Conservation (phyloP, 2,797 vertebrate genomes). For the Cirrhinus molitorella region DNA sequence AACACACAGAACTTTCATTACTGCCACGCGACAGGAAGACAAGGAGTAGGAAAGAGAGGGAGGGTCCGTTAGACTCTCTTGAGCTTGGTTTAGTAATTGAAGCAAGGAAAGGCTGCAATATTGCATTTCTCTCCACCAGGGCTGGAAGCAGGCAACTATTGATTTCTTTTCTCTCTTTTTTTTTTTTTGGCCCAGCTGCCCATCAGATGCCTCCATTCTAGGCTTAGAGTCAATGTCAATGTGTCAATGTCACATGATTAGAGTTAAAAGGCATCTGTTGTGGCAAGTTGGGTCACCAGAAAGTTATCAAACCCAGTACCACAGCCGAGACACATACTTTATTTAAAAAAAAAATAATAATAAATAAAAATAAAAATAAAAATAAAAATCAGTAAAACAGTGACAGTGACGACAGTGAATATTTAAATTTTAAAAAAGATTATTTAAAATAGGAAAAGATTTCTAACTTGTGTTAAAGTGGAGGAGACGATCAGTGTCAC, state of each 20-base stretch:
- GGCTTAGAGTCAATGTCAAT: conserved; percentile 33
- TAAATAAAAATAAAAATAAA: too few relatives aligned
- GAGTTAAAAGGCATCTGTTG: background rate
- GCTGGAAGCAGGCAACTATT: conserved; percentile 23
- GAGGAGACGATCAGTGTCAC: too few relatives aligned
- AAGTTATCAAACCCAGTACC: background rate
- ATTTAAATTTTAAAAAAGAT: too few relatives aligned
- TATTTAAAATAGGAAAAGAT: too few relatives aligned
- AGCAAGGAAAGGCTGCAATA: conserved; percentile 27
- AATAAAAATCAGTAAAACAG: too few relatives aligned
- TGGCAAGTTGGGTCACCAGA: background rate
- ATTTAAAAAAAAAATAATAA: background rate
- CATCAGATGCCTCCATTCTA: conserved; percentile 49
- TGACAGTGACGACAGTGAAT: background rate
- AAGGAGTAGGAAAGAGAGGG: conserved; percentile 21
- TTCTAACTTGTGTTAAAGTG: too few relatives aligned
- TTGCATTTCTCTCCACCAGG: conserved; percentile 26
- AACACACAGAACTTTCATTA: conserved; percentile 41
- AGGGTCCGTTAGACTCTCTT: conserved; percentile 15
- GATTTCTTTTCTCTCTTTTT: background rate
- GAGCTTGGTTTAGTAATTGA: conserved; percentile 39
- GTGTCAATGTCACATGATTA: conserved; percentile 14
- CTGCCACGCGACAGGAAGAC: conserved; percentile 18
- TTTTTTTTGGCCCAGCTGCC: conserved; percentile 14
- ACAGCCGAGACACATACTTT: background rate